Percentiles rank a stretch among this genome's conserved stretches.
phyloP scores from a whole-genome alignment of 2,797 vertebrate species.

The Austrolebias charrua region DNA sequence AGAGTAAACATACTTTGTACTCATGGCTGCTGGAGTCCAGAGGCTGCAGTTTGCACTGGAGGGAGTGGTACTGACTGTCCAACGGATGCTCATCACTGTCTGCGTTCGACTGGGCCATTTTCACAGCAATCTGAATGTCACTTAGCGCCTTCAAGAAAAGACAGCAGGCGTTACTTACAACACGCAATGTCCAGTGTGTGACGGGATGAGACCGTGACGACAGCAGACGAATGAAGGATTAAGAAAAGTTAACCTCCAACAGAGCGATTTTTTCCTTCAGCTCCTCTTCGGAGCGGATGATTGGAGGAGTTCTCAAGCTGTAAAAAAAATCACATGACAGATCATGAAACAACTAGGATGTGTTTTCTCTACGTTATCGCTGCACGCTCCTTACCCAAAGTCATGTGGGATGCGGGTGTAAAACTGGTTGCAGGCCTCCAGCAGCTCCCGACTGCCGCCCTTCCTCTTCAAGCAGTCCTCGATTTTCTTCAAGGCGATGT shows the following conservation, averaged over 20 bases:
- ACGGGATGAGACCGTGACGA: background rate
- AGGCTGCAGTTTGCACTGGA: conserved; percentile 80
- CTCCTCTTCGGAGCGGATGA: conserved; percentile 82
- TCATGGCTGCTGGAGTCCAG: conserved; percentile 74
- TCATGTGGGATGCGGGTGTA: conserved; percentile 93
- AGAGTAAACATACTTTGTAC: conserved; percentile 75
- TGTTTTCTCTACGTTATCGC: background rate
- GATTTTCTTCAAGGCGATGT: conserved; percentile 84
- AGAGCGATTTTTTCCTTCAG: conserved; percentile 85
- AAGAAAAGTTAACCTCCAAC: conserved; percentile 84
- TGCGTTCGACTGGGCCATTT: conserved; percentile 79
- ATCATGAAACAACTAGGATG: too few relatives aligned
- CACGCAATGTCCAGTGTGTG: too few relatives aligned
- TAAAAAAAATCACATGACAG: background rate
- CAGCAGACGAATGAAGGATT: background rate
- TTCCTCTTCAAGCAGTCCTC: conserved; percentile 85
- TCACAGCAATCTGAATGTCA: conserved; percentile 88
- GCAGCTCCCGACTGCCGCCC: conserved; percentile 67
- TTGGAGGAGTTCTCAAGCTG: conserved; percentile 82
- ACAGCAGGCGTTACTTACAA: background rate
- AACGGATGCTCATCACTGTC: conserved; percentile 81
- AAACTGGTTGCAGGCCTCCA: conserved; percentile 92
- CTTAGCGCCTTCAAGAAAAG: conserved; percentile 74
- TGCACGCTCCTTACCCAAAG: conserved; percentile 81
- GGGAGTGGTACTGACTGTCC: conserved; percentile 84